A percentile compares a stretch with the other conserved stretches of the same genome.
Evolutionary conservation across 2,888 invertebrate species (phyloP).

Genomic region (Hypsopygia costalis): DNA sequence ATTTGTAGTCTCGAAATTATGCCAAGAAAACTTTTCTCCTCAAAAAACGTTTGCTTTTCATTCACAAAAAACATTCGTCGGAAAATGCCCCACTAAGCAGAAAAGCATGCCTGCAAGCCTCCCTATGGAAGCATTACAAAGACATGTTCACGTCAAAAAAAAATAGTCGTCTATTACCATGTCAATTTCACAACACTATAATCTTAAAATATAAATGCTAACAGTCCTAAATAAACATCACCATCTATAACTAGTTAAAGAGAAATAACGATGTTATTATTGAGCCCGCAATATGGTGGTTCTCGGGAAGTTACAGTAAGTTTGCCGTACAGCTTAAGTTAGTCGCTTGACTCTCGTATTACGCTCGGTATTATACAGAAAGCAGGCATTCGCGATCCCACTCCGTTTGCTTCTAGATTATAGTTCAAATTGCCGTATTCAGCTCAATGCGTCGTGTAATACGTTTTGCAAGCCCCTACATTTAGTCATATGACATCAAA

Average conservation of each 20-base stretch:
- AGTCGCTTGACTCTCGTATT: slow-evolving; percentile 35
- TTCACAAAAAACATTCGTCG: too few species aligned
- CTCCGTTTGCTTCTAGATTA: slow-evolving; percentile 41
- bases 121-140: too few species aligned
- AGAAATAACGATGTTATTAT: slow-evolving; percentile 35
- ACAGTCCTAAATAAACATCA: too few species aligned
- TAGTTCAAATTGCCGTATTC: slow-evolving; percentile 47
- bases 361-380: slow-evolving; percentile 20
- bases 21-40: too few species aligned
- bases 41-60: too few species aligned
- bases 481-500: slow-evolving; percentile 20
- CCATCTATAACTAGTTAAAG: slow-evolving; percentile 15
- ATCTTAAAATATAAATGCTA: too few species aligned
- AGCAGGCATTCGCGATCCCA: slow-evolving; percentile 26
- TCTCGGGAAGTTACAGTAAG: slow-evolving; percentile 49
- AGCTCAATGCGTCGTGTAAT: slow-evolving; percentile 47
- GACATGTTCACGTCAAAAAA: too few species aligned
- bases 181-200: too few species aligned
- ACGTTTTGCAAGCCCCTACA: slow-evolving; percentile 40
- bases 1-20: too few species aligned
- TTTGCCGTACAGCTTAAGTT: slow-evolving; percentile 51
- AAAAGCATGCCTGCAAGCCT: too few species aligned
- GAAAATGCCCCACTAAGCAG: too few species aligned
- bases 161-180: too few species aligned
- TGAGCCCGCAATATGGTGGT: slow-evolving; percentile 30